Percentiles rank a stretch among this genome's conserved stretches.
phyloP scores from a whole-genome alignment of 2,888 invertebrate genomes.

The Dolichopus griseipennis region DNA sequence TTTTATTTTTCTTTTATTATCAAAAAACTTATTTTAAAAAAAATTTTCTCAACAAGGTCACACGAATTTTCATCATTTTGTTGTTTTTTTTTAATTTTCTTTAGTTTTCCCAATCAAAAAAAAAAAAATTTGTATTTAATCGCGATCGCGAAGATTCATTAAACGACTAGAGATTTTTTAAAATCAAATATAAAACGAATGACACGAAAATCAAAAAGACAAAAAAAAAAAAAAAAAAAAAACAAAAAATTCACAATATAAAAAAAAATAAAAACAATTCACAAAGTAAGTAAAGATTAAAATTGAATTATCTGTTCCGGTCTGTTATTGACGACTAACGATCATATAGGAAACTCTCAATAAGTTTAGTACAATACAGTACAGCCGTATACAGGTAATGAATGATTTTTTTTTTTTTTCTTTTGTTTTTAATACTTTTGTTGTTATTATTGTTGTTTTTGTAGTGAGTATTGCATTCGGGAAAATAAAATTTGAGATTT shows the following conservation, averaged over 20 bases:
- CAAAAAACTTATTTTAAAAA: no score
- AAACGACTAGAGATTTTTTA: no score
- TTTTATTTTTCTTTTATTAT: no score
- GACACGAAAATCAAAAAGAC: no score
- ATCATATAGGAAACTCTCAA: background rate
- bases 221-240: no score
- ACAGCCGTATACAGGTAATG: no score
- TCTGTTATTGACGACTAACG: conserved; percentile 3
- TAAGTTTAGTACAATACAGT: conserved; percentile 17
- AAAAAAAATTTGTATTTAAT: background rate
- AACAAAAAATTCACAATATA: no score
- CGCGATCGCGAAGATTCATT: background rate
- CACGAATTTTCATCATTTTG: background rate
- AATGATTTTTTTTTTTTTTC: background rate
- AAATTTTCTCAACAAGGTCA: background rate
- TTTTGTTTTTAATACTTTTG: no score
- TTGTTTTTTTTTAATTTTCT: no score
- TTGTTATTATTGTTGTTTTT: conserved; percentile 13
- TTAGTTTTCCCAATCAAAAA: no score
- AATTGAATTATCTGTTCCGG: background rate
- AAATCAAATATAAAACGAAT: no score
- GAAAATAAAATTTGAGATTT: background rate
- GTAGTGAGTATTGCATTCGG: conserved; percentile 1
- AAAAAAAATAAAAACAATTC: no score
- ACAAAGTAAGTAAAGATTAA: background rate